phyloP scores from a whole-genome alignment of 2,797 vertebrate genomes.

The Sebastiscus albofasciatus region DNA sequence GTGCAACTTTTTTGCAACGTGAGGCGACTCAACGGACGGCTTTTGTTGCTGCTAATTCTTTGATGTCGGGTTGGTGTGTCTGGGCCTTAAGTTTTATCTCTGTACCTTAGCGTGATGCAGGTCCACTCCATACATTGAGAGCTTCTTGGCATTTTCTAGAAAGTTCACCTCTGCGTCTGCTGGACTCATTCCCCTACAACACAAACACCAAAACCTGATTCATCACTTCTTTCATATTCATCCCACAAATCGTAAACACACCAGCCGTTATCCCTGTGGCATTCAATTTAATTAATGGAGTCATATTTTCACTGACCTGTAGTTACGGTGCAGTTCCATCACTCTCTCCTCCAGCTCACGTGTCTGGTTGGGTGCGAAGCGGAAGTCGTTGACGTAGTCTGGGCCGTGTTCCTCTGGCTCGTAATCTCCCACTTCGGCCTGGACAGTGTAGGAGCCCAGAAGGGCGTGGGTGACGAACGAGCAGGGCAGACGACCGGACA shows the following conservation, averaged over 20 bases:
- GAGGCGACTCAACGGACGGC: no score
- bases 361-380: constrained; percentile 95
- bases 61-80: no score
- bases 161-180: constrained; percentile 98
- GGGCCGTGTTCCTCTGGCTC: constrained; percentile 92
- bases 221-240: constrained; percentile 11
- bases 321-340: constrained; percentile 95
- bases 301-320: constrained; percentile 83
- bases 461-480: constrained; percentile 97
- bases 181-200: constrained; percentile 93
- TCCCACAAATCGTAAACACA: constrained; percentile 9
- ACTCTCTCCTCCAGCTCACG: constrained; percentile 96
- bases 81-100: not conserved
- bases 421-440: constrained; percentile 94
- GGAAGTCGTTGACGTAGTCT: constrained; percentile 93
- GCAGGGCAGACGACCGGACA: constrained; percentile 94
- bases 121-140: constrained; percentile 99
- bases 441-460: constrained; percentile 95
- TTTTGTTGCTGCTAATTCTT: no score
- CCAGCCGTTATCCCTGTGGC: not conserved
- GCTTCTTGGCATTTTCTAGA: constrained; percentile 98
- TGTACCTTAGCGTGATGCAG: constrained; percentile 96
- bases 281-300: constrained; percentile 4
- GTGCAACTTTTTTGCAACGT: no score
- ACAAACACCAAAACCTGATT: constrained; percentile 38